phyloP scores from a whole-genome alignment of 2,888 invertebrate species.

The Lomographa bimaculata region DNA sequence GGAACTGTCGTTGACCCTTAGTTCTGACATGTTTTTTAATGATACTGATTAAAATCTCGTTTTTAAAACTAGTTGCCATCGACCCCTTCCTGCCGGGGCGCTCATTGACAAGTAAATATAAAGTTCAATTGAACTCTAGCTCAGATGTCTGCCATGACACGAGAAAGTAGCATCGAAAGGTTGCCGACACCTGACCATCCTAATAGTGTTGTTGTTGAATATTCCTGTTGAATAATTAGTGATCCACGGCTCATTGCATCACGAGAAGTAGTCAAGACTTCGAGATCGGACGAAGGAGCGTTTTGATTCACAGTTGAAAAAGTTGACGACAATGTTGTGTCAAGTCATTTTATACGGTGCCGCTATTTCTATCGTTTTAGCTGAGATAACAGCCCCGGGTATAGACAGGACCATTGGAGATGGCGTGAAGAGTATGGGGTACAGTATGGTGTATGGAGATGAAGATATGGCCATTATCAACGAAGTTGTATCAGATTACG shows the following conservation, averaged over 20 bases:
- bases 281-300: conserved; percentile 19
- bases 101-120: conserved; percentile 9
- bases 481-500: conserved; percentile 55
- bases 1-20: no score
- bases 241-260: conserved; percentile 53
- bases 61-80: neutral
- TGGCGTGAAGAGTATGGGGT: conserved; percentile 55
- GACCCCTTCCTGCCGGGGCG: conserved; percentile 18
- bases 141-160: neutral
- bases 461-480: conserved; percentile 61
- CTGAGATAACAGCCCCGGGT: conserved; percentile 45
- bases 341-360: conserved; percentile 32
- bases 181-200: conserved; percentile 47
- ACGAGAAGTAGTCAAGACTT: conserved; percentile 37
- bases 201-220: conserved; percentile 45
- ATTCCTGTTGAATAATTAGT: conserved; percentile 53
- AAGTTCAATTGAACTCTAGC: conserved; percentile 6
- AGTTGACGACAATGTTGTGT: conserved; percentile 19
- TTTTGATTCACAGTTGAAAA: conserved; percentile 4
- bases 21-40: no score
- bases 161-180: conserved; percentile 20
- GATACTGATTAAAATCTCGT: conserved; percentile 2
- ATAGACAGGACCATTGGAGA: conserved; percentile 52
- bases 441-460: conserved; percentile 61
- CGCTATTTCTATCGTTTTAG: conserved; percentile 26